Evolutionary conservation across 2,113 vertebrate genomes (phyloP).

Genomic region (Nothocercus julius): DNA sequence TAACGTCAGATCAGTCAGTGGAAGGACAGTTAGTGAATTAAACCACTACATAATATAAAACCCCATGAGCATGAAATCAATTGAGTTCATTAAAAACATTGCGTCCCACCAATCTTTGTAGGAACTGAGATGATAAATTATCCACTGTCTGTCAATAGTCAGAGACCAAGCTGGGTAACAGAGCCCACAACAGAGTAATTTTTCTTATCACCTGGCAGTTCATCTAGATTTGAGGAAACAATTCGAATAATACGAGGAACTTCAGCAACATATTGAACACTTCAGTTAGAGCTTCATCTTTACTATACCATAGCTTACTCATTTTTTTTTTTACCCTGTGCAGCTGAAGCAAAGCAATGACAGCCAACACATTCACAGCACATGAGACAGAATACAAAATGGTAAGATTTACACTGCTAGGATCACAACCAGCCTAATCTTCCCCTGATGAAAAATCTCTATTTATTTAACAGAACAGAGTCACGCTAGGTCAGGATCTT

Average conservation of each 20-base stretch:
- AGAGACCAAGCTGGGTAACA: not conserved
- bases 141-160: not conserved
- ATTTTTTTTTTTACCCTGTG: not conserved
- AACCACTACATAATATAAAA: not conserved
- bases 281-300: not conserved
- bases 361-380: not conserved
- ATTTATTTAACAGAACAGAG: not conserved
- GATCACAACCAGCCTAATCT: not conserved
- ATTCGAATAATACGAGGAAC: not conserved
- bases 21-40: not conserved
- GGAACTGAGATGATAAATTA: constrained; percentile 3
- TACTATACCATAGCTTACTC: not conserved
- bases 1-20: not conserved
- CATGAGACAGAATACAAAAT: not conserved
- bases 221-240: not conserved
- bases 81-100: not conserved
- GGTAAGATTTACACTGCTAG: not conserved
- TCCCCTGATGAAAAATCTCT: not conserved
- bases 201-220: not conserved
- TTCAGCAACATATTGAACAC: not conserved
- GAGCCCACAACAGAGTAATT: not conserved
- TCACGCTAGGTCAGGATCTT: not conserved
- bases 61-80: not conserved
- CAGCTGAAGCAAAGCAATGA: not conserved
- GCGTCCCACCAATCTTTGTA: not conserved